phyloP scores from a whole-genome alignment of 2,888 invertebrate species.

The Lampropteryx suffumata region DNA sequence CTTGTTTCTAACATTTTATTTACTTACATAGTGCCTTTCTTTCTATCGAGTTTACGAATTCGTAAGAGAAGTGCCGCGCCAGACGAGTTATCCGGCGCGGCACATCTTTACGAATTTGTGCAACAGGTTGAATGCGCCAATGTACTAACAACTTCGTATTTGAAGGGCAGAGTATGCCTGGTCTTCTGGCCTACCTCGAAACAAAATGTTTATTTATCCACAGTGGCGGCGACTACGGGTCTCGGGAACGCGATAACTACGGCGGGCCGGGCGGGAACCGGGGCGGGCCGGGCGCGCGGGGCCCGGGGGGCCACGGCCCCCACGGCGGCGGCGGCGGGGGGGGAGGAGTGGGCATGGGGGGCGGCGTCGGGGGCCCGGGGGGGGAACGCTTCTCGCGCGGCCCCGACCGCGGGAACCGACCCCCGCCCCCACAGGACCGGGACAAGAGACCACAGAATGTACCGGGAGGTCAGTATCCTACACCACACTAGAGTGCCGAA shows the following conservation, averaged over 20 bases:
- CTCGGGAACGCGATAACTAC: slow-evolving; percentile 52
- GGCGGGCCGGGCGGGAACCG: slow-evolving; percentile 43
- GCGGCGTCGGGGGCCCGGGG: slow-evolving; percentile 35
- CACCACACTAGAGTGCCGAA: no score
- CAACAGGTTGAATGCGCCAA: no score
- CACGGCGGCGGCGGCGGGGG: slow-evolving; percentile 45
- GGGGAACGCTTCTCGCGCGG: slow-evolving; percentile 28
- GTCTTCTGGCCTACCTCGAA: no score
- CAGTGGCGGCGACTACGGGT: slow-evolving; percentile 40
- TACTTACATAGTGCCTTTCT: no score
- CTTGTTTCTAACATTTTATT: no score
- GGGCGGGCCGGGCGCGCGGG: slow-evolving; percentile 34
- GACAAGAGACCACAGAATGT: slow-evolving; percentile 29
- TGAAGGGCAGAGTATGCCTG: no score
- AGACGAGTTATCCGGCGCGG: no score
- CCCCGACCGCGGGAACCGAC: slow-evolving; percentile 28
- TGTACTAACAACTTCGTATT: no score
- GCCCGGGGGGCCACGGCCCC: slow-evolving; percentile 29
- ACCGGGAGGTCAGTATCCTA: slow-evolving; percentile 36
- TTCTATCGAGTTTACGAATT: no score
- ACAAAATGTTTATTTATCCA: neutral
- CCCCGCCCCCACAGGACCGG: slow-evolving; percentile 29
- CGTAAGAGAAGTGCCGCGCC: no score
- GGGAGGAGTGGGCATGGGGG: no score
- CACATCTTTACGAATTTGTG: no score